A percentile compares a stretch with the other conserved stretches of the same genome.
Conservation (phyloP, 2,797 vertebrate genomes). For the Falco berigora region DNA sequence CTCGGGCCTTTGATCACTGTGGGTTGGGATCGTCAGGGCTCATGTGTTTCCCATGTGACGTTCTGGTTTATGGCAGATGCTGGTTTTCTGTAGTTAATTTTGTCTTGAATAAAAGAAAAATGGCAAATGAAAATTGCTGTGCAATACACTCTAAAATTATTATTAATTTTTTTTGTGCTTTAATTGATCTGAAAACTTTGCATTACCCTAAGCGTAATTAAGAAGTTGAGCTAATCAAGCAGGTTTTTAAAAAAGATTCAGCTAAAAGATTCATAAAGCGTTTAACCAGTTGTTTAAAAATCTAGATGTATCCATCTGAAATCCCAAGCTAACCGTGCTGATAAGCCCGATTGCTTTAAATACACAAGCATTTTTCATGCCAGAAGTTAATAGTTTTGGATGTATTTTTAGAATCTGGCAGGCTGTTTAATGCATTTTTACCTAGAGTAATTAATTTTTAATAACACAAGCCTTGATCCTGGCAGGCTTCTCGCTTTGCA, state of each 20-base stretch:
- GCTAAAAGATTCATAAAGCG: neutral
- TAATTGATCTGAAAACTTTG: neutral
- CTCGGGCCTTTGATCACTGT: neutral
- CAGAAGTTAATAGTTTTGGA: neutral
- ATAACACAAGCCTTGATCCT: neutral
- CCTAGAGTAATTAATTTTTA: neutral
- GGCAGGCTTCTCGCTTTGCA: neutral
- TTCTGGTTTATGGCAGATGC: neutral
- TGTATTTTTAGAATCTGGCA: neutral
- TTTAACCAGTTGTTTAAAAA: neutral
- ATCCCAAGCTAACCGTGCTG: neutral
- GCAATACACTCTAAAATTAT: neutral
- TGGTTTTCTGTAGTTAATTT: neutral
- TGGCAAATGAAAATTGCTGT: neutral
- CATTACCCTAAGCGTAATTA: neutral
- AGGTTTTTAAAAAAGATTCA: neutral
- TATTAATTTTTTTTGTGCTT: neutral
- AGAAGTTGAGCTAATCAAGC: neutral
- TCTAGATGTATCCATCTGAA: neutral
- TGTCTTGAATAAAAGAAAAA: neutral
- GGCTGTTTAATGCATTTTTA: neutral
- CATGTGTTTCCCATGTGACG: neutral
- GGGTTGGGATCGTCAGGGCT: neutral
- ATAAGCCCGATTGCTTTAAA: neutral
- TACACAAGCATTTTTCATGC: neutral